These are phyloP conservation scores for Eilema caniola DNA, from an alignment of 2,888 invertebrate species.

Conservation along the genomic window DNA sequence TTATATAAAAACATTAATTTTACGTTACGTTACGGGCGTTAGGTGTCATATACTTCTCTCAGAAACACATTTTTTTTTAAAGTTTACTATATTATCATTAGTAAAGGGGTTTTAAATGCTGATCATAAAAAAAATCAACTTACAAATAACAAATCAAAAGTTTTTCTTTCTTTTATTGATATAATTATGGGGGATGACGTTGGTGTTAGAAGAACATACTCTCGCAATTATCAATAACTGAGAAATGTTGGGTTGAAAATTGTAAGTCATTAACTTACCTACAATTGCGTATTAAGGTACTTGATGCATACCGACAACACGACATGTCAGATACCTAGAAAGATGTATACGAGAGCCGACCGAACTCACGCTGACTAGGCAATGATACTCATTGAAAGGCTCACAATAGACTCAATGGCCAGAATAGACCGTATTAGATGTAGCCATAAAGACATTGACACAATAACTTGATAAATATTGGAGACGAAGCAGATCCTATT, in stretches of 20 bases:
- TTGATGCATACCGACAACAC: conserved; percentile 34
- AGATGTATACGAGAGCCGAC: conserved; percentile 51
- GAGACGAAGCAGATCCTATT: conserved; percentile 49
- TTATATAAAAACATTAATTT: too few relatives aligned
- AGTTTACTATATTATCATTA: too few relatives aligned
- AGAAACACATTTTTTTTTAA: too few relatives aligned
- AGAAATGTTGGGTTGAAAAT: not conserved
- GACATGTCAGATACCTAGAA: conserved; percentile 67
- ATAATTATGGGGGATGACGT: not conserved
- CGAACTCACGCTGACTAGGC: conserved; percentile 73
- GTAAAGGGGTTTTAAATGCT: too few relatives aligned
- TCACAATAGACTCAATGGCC: conserved; percentile 68
- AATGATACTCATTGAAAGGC: conserved; percentile 61
- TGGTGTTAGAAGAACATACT: not conserved
- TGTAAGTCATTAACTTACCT: not conserved
- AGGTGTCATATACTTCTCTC: too few relatives aligned
- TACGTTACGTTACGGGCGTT: too few relatives aligned
- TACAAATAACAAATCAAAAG: too few relatives aligned
- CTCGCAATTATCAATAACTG: too few relatives aligned
- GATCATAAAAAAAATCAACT: too few relatives aligned
- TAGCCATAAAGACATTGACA: conserved; percentile 68
- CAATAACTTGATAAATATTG: conserved; percentile 78
- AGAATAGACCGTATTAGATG: conserved; percentile 76
- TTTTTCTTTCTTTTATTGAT: not conserved
- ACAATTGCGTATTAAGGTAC: conserved; percentile 35